phyloP scores from a whole-genome alignment of 2,113 vertebrate species.

The Solea solea region DNA sequence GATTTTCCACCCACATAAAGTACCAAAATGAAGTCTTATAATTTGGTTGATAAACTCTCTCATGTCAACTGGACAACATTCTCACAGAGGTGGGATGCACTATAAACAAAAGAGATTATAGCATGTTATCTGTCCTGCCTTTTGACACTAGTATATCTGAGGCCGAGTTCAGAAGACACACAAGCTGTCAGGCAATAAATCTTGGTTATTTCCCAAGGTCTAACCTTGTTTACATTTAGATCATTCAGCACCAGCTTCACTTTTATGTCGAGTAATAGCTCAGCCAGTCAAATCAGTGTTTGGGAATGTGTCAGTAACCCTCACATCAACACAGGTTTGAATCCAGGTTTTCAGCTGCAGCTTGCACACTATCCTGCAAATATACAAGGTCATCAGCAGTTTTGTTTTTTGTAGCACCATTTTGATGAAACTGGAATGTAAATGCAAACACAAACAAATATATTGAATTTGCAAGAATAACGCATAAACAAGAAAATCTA shows the following conservation, averaged over 20 bases:
- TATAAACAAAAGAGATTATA: too few species aligned
- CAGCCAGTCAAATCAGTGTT: conserved; percentile 7
- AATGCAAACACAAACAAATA: too few species aligned
- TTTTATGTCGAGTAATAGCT: conserved; percentile 27
- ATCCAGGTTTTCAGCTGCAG: conserved; percentile 2
- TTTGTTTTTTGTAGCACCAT: too few species aligned
- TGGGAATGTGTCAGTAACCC: conserved; percentile 14
- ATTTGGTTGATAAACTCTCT: too few species aligned
- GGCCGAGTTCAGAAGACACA: conserved; percentile 54
- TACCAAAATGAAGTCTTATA: too few species aligned
- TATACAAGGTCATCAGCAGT: background rate
- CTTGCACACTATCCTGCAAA: background rate
- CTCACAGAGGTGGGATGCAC: too few species aligned
- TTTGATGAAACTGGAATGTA: too few species aligned
- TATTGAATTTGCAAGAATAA: too few species aligned
- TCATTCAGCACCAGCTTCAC: conserved; percentile 13
- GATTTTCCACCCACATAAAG: too few species aligned
- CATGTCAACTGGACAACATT: too few species aligned
- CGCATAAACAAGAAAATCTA: too few species aligned
- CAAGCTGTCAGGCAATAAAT: conserved; percentile 64
- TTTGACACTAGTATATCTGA: conserved; percentile 69
- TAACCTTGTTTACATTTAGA: conserved; percentile 50
- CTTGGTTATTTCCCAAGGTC: conserved; percentile 55
- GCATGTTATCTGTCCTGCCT: too few species aligned
- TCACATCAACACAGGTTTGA: conserved; percentile 27